Evolutionary conservation across 2,113 vertebrate species (phyloP), one percentile per base, ranked within the genome.

Genomic region (Sebastes fasciatus): DNA sequence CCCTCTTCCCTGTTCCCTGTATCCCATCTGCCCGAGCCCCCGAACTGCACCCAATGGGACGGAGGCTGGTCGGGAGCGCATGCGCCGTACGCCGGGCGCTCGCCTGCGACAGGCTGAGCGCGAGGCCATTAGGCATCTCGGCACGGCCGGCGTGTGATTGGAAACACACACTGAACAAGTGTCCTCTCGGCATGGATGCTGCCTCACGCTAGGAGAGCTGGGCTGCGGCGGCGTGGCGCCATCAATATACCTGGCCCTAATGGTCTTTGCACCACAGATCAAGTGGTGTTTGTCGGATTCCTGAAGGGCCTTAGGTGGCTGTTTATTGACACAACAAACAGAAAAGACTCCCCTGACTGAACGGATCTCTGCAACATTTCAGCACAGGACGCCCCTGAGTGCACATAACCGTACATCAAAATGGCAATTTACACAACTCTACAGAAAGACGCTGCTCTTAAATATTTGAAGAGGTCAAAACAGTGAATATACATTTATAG

Each of bases 21-120:
- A 96, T 97, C 97, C 97, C 97, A 99, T 99, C 98, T 99, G 97
- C 97, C 96, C 63, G 55, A 77, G 96, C 95, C 95, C 96, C n/a
- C 95, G 94, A 96, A 97, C 96, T 97, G 96, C 95, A 97, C 96
- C 96, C 97, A 95, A 94, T 94, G 96, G 97, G 95, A 96, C 94
- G 95, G 96, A 96, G 79, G 75, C 73, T 71, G 90, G 64, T 78
- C 0, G 46, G 19, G 58, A 34, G 51, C 86, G 89, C 91, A 88
- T 89, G 89, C 87, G 87, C 79, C 12, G 48, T 40, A 8, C 1
- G 43, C 71, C 23, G 23, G 23, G 45, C 62, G 40, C 17, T 58
- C 67, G 48, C 67, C 84, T 55, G 71, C 63, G 65, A 86, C 89
- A 87, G 87, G 79, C 89, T 58, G 77, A 85, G 84, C 1, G 64